Conservation (phyloP, 2,113 vertebrate species). For the Ciconia boyciana region DNA sequence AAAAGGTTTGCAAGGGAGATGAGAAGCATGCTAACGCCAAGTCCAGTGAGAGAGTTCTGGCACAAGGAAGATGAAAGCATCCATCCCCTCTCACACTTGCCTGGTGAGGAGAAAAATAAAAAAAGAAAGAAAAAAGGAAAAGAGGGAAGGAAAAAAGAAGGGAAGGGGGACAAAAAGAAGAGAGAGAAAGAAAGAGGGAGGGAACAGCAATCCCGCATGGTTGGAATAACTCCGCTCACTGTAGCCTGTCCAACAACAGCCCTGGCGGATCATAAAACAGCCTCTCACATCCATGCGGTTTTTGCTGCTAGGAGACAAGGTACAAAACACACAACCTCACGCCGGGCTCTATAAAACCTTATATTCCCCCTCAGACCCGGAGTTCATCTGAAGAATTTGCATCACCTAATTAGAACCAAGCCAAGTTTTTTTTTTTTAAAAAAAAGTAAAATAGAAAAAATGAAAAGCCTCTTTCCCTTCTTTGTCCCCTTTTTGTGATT, state of each 20-base stretch:
- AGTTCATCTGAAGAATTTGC: constrained; percentile 44
- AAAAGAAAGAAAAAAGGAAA: background rate
- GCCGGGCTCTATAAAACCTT: constrained; percentile 24
- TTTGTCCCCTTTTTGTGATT: background rate
- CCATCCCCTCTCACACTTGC: background rate
- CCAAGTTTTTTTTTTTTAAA: too few relatives aligned
- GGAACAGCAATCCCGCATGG: background rate
- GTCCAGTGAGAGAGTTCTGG: background rate
- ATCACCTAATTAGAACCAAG: constrained; percentile 62
- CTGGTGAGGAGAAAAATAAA: background rate
- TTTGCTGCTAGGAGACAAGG: constrained; percentile 65
- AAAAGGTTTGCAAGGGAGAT: background rate
- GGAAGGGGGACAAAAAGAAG: fast-evolving
- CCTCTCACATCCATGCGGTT: constrained; percentile 44
- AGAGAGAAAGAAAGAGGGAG: background rate
- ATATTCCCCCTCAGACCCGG: constrained; percentile 27
- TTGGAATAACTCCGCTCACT: constrained; percentile 12
- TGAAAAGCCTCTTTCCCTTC: background rate
- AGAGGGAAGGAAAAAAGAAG: background rate
- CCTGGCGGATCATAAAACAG: constrained; percentile 17
- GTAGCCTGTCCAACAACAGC: constrained; percentile 37
- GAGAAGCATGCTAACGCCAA: background rate
- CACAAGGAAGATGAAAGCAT: background rate
- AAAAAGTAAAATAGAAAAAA: background rate
- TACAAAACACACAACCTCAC: constrained; percentile 58